A percentile compares a stretch with the other conserved stretches of the same genome.
Conservation (phyloP, 2,797 vertebrate species). For the Sparus aurata region DNA sequence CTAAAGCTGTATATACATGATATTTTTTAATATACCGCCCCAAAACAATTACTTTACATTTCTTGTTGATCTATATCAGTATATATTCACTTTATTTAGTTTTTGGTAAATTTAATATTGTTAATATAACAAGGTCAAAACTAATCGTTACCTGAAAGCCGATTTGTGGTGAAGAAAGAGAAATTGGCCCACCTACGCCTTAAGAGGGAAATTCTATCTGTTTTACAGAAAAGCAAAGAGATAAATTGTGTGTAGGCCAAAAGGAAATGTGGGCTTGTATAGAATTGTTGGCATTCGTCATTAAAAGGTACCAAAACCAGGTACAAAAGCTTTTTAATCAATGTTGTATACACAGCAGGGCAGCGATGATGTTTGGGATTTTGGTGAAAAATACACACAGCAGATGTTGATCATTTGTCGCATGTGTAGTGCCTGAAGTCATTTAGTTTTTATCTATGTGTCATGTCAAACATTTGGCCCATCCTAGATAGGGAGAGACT, state of each 20-base stretch:
- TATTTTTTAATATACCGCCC: not conserved
- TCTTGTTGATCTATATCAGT: not conserved
- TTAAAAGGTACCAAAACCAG: not conserved
- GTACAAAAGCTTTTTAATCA: too few species aligned
- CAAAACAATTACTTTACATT: not conserved
- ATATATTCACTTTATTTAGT: not conserved
- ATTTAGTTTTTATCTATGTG: not conserved
- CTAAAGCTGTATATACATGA: not conserved
- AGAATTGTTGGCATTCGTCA: not conserved
- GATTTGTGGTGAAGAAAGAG: not conserved
- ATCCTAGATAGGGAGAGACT: not conserved
- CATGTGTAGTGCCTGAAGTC: not conserved
- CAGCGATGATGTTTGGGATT: not conserved
- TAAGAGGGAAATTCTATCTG: not conserved
- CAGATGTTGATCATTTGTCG: not conserved
- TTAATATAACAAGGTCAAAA: not conserved
- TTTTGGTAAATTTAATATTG: not conserved
- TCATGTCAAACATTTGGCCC: not conserved
- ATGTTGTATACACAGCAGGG: not conserved
- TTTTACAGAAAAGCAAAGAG: not conserved
- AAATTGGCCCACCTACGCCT: not conserved
- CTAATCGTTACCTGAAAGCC: not conserved
- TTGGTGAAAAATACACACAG: not conserved
- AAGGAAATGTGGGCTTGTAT: not conserved
- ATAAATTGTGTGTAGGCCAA: not conserved